Base-by-base conservation (phyloP, 2,113 vertebrate genomes). In the Cariama cristata region DNA sequence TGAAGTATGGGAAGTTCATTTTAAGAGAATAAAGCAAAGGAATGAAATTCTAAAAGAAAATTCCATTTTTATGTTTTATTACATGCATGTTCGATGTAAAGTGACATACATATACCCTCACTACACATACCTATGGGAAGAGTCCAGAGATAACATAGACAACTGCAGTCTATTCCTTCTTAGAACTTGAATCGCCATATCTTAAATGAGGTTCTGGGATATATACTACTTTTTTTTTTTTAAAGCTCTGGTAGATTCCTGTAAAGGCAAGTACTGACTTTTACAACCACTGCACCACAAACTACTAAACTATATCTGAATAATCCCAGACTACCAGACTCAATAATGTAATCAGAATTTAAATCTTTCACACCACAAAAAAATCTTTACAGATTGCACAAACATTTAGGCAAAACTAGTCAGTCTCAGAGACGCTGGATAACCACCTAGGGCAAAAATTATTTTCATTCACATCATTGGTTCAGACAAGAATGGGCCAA, bases 31-130 rank as follows among this genome's bases (percentile, higher is more conserved):
- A 94, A 77, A 77, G 30, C 10, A 47, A 82, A 71, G 8, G 4
- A 68, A 73, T 16, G 1, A 74, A 74, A 11, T 58, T 47, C 5
- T 15, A 16, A 40, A 71, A 56, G 23, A 60, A 88, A 75, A 38
- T 1, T 33, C 15, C 1, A 4, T 44, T 88, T 83, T 64, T 50
- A 1, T 20, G 27, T 63, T 91, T 91, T 74, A 69, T 23, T 6
- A n/a, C 2, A 17, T 3, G 3, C 12, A 62, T 1, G 8, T 32
- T 66, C 42, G 12, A 12, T 2, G 3, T 52, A 45, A 86, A 58
- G 35, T 33, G 22, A 40, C 17, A 59, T 14, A 69, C 2, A 4
- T 17, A 26, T 6, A 45, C 15, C 12, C 18, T 79, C 42, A 38
- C 33, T 53, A 76, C 14, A 20, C 9, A 40, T 9, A 62, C 4